Evolutionary conservation across 2,888 invertebrate genomes (phyloP).

Genomic region (Xestia xanthographa): DNA sequence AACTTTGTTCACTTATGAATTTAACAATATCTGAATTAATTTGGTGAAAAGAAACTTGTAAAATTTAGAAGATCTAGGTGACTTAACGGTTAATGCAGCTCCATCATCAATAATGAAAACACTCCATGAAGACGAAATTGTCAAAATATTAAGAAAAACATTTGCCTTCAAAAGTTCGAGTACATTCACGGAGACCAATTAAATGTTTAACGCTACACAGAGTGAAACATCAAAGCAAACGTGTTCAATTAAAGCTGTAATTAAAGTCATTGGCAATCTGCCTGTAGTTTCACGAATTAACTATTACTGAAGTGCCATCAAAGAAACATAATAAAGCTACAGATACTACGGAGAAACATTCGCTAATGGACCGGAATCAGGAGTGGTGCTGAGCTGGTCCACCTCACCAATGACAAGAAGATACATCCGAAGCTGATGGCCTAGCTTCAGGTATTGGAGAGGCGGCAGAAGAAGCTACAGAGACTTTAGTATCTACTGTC

Average conservation of each 20-base stretch:
- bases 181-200: neutral
- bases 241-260: slow-evolving; percentile 41
- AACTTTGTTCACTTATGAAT: neutral
- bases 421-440: neutral
- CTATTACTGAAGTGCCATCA: slow-evolving; percentile 16
- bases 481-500: neutral
- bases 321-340: neutral
- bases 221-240: slow-evolving; percentile 53
- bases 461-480: neutral
- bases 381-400: neutral
- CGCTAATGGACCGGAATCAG: neutral
- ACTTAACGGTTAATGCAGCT: neutral
- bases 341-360: neutral
- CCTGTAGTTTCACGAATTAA: slow-evolving; percentile 29
- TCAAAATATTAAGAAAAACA: neutral
- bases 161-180: neutral
- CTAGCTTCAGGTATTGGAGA: neutral
- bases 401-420: neutral
- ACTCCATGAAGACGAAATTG: neutral
- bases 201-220: neutral
- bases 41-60: neutral
- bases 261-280: slow-evolving; percentile 56
- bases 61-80: neutral
- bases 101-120: neutral
- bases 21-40: neutral